Conservation (phyloP, 2,113 vertebrate genomes). For the Pardalotus punctatus region DNA sequence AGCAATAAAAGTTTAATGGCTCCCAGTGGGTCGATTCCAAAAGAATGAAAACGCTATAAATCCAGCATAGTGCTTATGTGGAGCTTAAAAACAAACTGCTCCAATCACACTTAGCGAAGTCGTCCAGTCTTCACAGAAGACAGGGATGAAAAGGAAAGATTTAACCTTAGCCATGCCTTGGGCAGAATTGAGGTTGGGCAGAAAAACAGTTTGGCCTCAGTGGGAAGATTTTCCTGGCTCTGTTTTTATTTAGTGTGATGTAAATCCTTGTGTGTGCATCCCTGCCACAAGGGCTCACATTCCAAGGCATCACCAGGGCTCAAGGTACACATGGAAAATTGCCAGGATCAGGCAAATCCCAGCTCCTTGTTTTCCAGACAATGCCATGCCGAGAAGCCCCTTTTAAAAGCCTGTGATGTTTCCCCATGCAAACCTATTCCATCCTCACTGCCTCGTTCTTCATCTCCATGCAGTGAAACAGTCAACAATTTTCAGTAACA, state of each 20-base stretch:
- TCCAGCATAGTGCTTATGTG: constrained; percentile 77
- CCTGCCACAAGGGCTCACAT: not conserved
- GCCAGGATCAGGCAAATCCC: not conserved
- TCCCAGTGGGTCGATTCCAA: constrained; percentile 80
- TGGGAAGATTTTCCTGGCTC: not conserved
- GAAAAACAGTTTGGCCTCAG: not conserved
- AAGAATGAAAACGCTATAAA: constrained; percentile 80
- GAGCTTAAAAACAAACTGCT: constrained; percentile 83
- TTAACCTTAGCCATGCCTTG: constrained; percentile 60
- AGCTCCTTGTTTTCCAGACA: not conserved
- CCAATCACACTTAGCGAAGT: constrained; percentile 79
- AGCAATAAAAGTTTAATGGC: constrained; percentile 83
- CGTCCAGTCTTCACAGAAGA: constrained; percentile 65
- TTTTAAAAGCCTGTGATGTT: not conserved
- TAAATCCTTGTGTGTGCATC: not conserved
- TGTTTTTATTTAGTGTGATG: not conserved
- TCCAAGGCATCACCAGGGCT: not conserved
- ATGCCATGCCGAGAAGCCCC: not conserved
- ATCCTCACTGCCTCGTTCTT: not conserved
- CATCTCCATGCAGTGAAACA: not conserved
- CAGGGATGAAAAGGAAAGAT: constrained; percentile 42
- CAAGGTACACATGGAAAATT: not conserved
- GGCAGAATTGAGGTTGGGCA: not conserved
- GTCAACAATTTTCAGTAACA: not conserved
- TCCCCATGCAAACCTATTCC: not conserved